Conservation (phyloP, 2,797 vertebrate genomes). For the Apodemus agrarius region DNA sequence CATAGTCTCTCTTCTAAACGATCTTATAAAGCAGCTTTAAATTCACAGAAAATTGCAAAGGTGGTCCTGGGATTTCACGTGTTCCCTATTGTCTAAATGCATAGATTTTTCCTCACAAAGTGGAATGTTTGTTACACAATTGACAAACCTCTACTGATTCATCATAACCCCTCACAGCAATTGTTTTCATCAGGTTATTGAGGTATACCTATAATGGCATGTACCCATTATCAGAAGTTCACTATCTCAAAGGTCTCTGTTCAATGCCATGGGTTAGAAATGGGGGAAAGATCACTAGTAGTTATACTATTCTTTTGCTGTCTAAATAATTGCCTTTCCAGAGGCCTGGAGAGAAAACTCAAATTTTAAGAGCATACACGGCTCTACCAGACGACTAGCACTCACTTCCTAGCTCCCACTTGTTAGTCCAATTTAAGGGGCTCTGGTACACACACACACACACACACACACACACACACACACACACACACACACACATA, state of each 20-base stretch:
- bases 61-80: neutral
- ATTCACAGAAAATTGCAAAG: neutral
- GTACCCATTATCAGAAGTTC: neutral
- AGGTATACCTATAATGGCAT: neutral
- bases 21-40: neutral
- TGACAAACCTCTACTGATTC: neutral
- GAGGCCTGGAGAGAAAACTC: neutral
- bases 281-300: neutral
- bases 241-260: neutral
- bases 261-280: neutral
- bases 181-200: neutral
- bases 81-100: fast-evolving
- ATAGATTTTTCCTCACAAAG: neutral
- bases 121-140: neutral
- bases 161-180: neutral
- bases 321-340: neutral
- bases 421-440: too few species aligned
- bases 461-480: neutral
- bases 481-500: too few species aligned
- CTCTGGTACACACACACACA: neutral
- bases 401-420: neutral
- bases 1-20: neutral
- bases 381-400: neutral
- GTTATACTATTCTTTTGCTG: neutral
- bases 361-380: too few species aligned